phyloP scores from a whole-genome alignment of 2,797 vertebrate genomes.

The Acrossocheilus fasciatus region DNA sequence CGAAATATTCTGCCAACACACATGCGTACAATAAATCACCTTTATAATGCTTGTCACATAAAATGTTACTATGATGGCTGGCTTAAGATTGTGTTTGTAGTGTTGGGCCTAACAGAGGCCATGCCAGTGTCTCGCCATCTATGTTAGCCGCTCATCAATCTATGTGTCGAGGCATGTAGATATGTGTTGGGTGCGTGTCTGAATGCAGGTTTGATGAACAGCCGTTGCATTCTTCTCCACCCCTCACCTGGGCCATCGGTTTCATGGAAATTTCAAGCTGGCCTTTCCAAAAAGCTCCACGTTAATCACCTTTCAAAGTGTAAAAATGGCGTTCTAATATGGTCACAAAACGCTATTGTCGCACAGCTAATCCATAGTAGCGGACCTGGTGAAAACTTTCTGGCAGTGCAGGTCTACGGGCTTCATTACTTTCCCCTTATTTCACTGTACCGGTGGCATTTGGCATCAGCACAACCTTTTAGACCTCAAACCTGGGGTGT shows the following conservation, averaged over 20 bases:
- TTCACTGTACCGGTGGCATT: slow-evolving; percentile 52
- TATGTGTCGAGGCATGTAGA: slow-evolving; percentile 72
- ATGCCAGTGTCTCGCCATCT: slow-evolving; percentile 30
- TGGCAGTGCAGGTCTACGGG: slow-evolving; percentile 60
- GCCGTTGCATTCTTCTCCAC: slow-evolving; percentile 69
- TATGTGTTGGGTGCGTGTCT: slow-evolving; percentile 77
- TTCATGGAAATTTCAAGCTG: slow-evolving; percentile 71
- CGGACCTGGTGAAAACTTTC: slow-evolving; percentile 75
- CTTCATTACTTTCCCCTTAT: slow-evolving; percentile 49
- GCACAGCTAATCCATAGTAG: slow-evolving; percentile 72
- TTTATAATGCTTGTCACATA: slow-evolving; percentile 84
- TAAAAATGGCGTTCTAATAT: slow-evolving; percentile 70
- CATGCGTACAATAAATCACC: slow-evolving; percentile 80
- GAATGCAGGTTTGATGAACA: slow-evolving; percentile 76
- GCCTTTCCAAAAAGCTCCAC: slow-evolving; percentile 64
- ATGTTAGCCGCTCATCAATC: slow-evolving; percentile 67
- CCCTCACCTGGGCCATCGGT: slow-evolving; percentile 75
- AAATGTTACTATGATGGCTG: slow-evolving; percentile 78
- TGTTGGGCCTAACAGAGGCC: slow-evolving; percentile 66
- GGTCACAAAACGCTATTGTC: slow-evolving; percentile 64
- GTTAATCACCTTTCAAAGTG: slow-evolving; percentile 66
- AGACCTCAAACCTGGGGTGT: slow-evolving; percentile 53
- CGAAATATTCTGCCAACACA: slow-evolving; percentile 75
- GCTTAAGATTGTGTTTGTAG: slow-evolving; percentile 72
- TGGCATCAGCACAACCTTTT: slow-evolving; percentile 63